Evolutionary conservation across 2,888 invertebrate genomes (phyloP), one percentile per base, ranked within the genome.

Genomic region (Germaria angustata): DNA sequence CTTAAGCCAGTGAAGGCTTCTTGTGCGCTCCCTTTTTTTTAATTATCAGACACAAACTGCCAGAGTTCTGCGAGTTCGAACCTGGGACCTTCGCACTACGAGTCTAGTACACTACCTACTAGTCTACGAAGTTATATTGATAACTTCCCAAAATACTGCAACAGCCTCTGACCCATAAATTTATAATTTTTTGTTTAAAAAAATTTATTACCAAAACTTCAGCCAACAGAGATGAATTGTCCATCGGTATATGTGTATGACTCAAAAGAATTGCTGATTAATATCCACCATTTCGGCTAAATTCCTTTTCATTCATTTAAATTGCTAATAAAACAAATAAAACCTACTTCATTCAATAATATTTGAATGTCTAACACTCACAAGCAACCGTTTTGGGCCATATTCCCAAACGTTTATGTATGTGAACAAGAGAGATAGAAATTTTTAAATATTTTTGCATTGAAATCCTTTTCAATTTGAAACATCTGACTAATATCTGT

Each of bases 401-500:
- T 32, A 68, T 68, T 59, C 34, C 49, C 51, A 66, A 57, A 72
- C 51, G 49, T 61, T n/a, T n/a, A n/a, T 79, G 28, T 57, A 61
- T 66, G 34, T 28, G 20, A 36, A 49, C 39, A 46, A 51, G 63
- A 61, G 59, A 75, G 53, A 78, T 53, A 46, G 53, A 68, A 32
- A 68, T 75, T 63, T 17, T 55, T 53, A 63, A 73, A 73, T 51
- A 20, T 39, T 22, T 53, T 34, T 15, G 3, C 6, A 3, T 28
- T 28, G 4, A 3, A 59, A 46, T 59, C 11, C 22, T 55, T 46
- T 75, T 24, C 46, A 46, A 46, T 57, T 65, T 17, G 24, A 24
- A 69, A 55, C 69, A 78, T 61, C 53, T 69, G 69, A 77, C 77
- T 69, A 63, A 77, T 69, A 77, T 71, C 69, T 78, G 78, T 39